Evolutionary conservation across 2,888 invertebrate genomes (phyloP), one percentile per base, ranked within the genome.

Genomic region (Drosophila flavopinicola): DNA sequence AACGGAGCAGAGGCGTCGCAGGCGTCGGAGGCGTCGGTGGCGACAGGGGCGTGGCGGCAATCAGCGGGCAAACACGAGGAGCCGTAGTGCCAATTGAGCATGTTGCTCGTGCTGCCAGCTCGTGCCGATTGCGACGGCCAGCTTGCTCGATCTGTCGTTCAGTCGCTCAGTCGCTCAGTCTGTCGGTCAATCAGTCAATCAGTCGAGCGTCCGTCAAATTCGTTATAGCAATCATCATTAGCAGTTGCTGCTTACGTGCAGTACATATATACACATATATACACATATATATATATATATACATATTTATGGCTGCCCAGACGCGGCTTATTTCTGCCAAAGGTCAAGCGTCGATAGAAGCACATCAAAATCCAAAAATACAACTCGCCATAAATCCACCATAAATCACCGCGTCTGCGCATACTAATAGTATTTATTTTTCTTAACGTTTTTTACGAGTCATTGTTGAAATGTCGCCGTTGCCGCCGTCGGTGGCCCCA

Each of bases 201-300:
- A 59, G 38, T 59, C 54, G 57, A 65, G 65, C 73, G 59, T 58
- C 54, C 57, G 54, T 51, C 57, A 66, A 70, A 79, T 79, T 79
- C 80, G 68, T 76, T 86, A 64, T 66, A 74, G 80, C 52, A 80
- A 80, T 86, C 80, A 86, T 86, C 84, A 86, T 80, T 84, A 80
- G 74, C 54, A n/a, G 29, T 47, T 38, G 48, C 56, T 38, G 58
- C 37, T 44, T 58, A 48, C 51, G 11, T 37, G 24, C 37, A 45
- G 44, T 33, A n/a, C n/a, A n/a, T 29, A 47, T 42, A 38, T 44
- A n/a, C 3, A 3, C 25, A 7, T 10, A 9, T 30, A 13, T 32
- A 10, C 30, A n/a, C 37, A 15, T 30, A 49, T 42, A 29, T 48
- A 9, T 53, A 45, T 65, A 20, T 48, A 24, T 39, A 1, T 52